Conservation (phyloP, 2,797 vertebrate species). For the Takifugu rubripes region DNA sequence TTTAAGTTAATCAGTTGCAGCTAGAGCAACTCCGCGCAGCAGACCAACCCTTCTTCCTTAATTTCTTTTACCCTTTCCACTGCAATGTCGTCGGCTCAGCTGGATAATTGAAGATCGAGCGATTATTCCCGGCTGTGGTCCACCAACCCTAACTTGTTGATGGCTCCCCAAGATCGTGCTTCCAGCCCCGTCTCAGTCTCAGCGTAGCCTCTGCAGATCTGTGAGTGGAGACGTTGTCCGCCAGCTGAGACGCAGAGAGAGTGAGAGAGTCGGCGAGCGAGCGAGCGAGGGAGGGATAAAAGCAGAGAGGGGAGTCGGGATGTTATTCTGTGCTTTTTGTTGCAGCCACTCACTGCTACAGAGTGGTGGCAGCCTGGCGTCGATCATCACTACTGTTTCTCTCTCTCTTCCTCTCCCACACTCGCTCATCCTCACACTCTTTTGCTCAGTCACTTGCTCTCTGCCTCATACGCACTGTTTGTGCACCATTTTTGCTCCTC, state of each 20-base stretch:
- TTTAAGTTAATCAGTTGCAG: conserved; percentile 74
- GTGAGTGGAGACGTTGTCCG: conserved; percentile 90
- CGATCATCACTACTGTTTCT: conserved; percentile 92
- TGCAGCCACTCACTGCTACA: conserved; percentile 98
- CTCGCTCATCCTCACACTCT: conserved; percentile 73
- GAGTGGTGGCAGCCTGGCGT: conserved; percentile 98
- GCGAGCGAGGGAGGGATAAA: conserved; percentile 76
- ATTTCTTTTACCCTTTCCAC: conserved; percentile 59
- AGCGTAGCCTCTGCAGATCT: conserved; percentile 87
- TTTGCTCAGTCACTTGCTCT: conserved; percentile 85
- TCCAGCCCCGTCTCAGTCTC: conserved; percentile 84
- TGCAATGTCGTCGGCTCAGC: conserved; percentile 75
- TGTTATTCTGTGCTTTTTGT: conserved; percentile 92
- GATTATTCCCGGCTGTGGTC: conserved; percentile 77
- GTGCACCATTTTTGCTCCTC: conserved; percentile 69
- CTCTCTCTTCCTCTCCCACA: conserved; percentile 80
- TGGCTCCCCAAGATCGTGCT: conserved; percentile 79
- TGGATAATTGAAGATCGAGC: conserved; percentile 83
- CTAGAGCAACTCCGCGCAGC: conserved; percentile 68
- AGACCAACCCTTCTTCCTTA: conserved; percentile 36
- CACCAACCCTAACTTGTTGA: conserved; percentile 95
- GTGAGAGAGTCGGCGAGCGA: conserved; percentile 70
- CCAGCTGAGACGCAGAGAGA: conserved; percentile 85
- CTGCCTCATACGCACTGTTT: conserved; percentile 70
- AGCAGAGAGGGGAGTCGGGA: conserved; percentile 72